Evolutionary conservation across 2,888 invertebrate genomes (phyloP), one percentile per base, ranked within the genome.

Genomic region (Dasypogon diadema): DNA sequence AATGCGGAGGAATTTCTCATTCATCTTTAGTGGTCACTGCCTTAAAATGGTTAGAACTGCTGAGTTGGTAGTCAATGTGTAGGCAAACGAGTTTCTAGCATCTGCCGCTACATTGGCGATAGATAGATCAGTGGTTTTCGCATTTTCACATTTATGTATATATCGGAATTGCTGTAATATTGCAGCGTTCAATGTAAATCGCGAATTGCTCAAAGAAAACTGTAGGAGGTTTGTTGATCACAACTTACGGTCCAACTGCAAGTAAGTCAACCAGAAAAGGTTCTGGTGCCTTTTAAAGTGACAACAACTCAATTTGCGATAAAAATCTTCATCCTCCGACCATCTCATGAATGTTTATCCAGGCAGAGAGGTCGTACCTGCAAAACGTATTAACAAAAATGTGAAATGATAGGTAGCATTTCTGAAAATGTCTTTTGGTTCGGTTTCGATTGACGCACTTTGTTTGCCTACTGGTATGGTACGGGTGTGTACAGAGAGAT

Each of bases 1-100:
- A 58, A 58, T 58, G 30, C 58, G 34, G 10, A 58, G 34, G 58
- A 58, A 58, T 58, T 58, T 34, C 58, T 34, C 58, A 58, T 58
- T 58, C 58, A 58, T 58, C 58, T 14, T 30, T n/a, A 18, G 30
- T 26, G 58, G 5, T 6, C 34, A 30, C 30, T n/a, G 30, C 6
- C 58, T 58, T 58, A 58, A 58, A 34, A 58, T 56, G 58, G 58
- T 22, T 14, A 34, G 58, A 34, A 18, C 42, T 42, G 12, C 12
- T 34, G 30, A 58, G 26, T 58, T 26, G 30, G 26, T 58, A 18
- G 58, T 18, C 18, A 16, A 58, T 14, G 58, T 34, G 58, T 58
- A 34, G 58, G 58, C 58, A 58, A 58, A 58, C 58, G n/a, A 30
- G 58, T 58, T 58, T 16, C 8, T 58, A 14, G 58, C 58, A 58